These are phyloP conservation scores for Drosophila chauvacae DNA, from an alignment of 1,140 invertebrate species.

Conservation along the genomic window DNA sequence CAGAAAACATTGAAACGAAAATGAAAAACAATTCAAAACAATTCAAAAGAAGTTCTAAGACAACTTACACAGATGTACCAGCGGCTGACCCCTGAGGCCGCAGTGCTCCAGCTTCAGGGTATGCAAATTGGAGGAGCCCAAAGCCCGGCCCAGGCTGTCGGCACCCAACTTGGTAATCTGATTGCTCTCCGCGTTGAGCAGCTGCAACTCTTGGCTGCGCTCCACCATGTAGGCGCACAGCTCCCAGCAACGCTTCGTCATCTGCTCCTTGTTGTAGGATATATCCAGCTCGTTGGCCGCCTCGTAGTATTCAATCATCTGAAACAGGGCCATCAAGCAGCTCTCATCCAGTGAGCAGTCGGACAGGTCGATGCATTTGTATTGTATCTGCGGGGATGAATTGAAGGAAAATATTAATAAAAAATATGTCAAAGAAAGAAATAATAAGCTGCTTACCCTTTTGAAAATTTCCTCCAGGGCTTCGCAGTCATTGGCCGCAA, in stretches of 20 bases:
- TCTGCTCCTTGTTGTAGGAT: slow-evolving; percentile 90
- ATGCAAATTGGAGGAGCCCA: slow-evolving; percentile 88
- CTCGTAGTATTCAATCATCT: slow-evolving; percentile 97
- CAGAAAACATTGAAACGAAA: not conserved
- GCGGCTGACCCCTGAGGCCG: slow-evolving; percentile 87
- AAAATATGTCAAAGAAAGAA: not conserved
- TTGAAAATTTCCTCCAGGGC: slow-evolving; percentile 91
- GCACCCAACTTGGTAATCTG: slow-evolving; percentile 79
- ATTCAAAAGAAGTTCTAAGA: not conserved
- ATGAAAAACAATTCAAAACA: not conserved
- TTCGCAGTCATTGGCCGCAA: slow-evolving; percentile 88
- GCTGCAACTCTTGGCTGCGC: slow-evolving; percentile 75
- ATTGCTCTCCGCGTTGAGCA: slow-evolving; percentile 79
- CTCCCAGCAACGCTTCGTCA: slow-evolving; percentile 90
- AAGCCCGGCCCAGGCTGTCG: slow-evolving; percentile 70
- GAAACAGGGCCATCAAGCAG: slow-evolving; percentile 89
- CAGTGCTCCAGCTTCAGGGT: slow-evolving; percentile 91
- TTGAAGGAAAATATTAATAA: not conserved
- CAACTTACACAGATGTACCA: slow-evolving; percentile 88
- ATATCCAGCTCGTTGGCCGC: slow-evolving; percentile 91
- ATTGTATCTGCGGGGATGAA: slow-evolving; percentile 66
- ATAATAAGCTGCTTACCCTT: slow-evolving; percentile 84
- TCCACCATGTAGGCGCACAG: slow-evolving; percentile 81
- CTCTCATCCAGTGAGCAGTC: slow-evolving; percentile 75
- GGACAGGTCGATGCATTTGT: slow-evolving; percentile 81